Evolutionary conservation across 2,888 invertebrate species (phyloP).

Genomic region (Drosophila merina): DNA sequence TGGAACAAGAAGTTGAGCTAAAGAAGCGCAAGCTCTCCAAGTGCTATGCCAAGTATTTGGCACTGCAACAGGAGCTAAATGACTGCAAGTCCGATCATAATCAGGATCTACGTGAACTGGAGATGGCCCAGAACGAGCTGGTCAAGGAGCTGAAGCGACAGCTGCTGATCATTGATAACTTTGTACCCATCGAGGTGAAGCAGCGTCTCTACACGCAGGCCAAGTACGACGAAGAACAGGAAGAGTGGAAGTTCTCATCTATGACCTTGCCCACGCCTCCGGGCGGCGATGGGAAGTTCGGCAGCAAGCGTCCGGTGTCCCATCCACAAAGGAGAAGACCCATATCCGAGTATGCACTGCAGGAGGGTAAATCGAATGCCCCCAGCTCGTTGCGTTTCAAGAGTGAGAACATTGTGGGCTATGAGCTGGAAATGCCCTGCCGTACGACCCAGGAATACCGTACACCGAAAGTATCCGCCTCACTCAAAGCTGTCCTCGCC

Average conservation of each 20-base stretch:
- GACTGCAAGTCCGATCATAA: conserved; percentile 95
- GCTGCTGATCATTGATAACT: conserved; percentile 94
- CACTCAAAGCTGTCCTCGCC: conserved; percentile 83
- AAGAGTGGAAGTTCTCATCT: conserved; percentile 87
- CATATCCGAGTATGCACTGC: conserved; percentile 86
- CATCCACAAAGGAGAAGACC: conserved; percentile 87
- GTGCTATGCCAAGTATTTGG: conserved; percentile 92
- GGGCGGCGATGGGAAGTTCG: conserved; percentile 79
- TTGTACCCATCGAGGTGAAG: conserved; percentile 93
- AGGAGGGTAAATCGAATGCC: conserved; percentile 81
- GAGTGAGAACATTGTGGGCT: conserved; percentile 83
- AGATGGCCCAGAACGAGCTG: conserved; percentile 95
- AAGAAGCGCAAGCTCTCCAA: conserved; percentile 96
- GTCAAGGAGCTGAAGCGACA: conserved; percentile 95
- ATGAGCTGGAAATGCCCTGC: conserved; percentile 84
- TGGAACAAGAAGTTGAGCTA: conserved; percentile 98
- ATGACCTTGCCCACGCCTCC: conserved; percentile 81
- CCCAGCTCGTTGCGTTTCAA: conserved; percentile 80
- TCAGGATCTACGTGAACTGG: conserved; percentile 95
- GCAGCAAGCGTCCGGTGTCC: conserved; percentile 87
- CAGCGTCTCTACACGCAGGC: conserved; percentile 89
- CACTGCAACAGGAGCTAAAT: conserved; percentile 89
- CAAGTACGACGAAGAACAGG: conserved; percentile 92
- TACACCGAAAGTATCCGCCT: conserved; percentile 83
- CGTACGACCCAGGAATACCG: conserved; percentile 84